Conservation (phyloP, 2,888 invertebrate genomes). For the Polydrusus tereticollis region DNA sequence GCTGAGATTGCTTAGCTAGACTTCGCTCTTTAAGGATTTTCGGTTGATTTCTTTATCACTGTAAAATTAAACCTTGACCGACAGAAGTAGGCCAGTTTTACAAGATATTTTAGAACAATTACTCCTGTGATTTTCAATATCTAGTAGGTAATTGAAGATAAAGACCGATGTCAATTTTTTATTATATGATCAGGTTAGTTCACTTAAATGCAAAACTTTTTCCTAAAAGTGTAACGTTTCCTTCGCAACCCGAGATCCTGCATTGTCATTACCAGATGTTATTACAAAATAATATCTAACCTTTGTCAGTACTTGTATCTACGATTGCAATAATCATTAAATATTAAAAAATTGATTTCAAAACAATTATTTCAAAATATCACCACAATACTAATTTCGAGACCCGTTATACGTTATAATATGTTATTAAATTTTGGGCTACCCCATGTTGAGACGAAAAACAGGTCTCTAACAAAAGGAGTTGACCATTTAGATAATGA, state of each 20-base stretch:
- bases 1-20: no score
- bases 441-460: slow-evolving; percentile 30
- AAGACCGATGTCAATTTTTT: no score
- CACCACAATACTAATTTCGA: background rate
- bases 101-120: no score
- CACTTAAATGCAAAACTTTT: no score
- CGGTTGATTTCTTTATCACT: no score
- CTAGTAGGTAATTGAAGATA: no score
- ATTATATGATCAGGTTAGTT: no score
- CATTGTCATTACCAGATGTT: background rate
- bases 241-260: background rate
- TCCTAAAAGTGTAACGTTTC: no score
- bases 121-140: no score
- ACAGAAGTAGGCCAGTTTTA: no score
- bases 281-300: background rate
- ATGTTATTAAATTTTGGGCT: slow-evolving; percentile 33
- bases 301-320: background rate
- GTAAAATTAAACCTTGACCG: no score
- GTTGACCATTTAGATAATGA: slow-evolving; percentile 36
- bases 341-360: slow-evolving; percentile 10
- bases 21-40: no score
- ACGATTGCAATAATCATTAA: background rate
- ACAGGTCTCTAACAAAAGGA: slow-evolving; percentile 31
- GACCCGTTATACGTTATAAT: slow-evolving; percentile 29
- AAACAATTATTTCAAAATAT: slow-evolving; percentile 21